Evolutionary conservation across 2,797 vertebrate species (phyloP).

Genomic region (Chrysocyon brachyurus): DNA sequence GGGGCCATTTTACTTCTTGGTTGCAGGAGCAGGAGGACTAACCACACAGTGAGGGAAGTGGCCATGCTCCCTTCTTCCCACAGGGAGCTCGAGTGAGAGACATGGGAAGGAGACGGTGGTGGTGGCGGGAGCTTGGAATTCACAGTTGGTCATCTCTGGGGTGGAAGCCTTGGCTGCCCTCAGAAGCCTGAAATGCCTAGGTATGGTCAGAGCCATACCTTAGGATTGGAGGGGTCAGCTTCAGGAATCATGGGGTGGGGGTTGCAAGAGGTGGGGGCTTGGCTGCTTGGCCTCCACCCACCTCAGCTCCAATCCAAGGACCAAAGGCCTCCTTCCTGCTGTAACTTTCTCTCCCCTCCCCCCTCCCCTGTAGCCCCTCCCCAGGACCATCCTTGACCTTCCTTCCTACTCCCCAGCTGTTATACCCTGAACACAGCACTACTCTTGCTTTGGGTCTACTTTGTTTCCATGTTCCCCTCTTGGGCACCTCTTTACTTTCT

Average conservation of each 20-base stretch:
- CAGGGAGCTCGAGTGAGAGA: background rate
- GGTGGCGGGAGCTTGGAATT: background rate
- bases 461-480: background rate
- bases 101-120: accelerated
- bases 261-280: background rate
- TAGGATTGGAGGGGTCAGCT: accelerated
- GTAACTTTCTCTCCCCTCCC: background rate
- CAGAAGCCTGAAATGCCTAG: background rate
- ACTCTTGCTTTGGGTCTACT: background rate
- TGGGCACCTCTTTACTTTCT: background rate
- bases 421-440: background rate
- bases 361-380: accelerated
- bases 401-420: background rate
- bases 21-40: background rate
- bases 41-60: background rate
- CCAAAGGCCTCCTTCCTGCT: background rate
- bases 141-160: too few species aligned
- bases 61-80: background rate
- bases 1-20: background rate
- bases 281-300: background rate
- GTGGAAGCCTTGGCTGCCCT: background rate
- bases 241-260: background rate
- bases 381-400: background rate
- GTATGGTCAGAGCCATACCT: background rate
- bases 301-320: background rate